phyloP scores from a whole-genome alignment of 2,113 vertebrate species.

The Ceyx cyanopectus region DNA sequence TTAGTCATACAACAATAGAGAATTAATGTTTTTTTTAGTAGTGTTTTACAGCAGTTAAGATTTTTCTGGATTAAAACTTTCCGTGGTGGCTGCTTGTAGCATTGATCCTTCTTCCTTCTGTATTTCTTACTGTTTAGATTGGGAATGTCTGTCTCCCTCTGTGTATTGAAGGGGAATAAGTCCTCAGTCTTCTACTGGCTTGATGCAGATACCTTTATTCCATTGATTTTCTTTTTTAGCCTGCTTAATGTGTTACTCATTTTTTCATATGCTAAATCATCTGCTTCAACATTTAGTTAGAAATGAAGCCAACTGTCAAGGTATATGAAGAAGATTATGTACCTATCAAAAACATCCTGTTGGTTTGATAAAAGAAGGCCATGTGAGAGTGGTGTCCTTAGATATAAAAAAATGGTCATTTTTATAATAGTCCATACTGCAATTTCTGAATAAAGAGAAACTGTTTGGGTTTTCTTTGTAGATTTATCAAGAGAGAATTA shows the following conservation, averaged over 20 bases:
- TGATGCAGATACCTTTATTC: neutral
- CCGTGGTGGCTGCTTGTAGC: neutral
- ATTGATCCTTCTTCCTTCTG: neutral
- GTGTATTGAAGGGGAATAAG: neutral
- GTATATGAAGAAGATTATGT: neutral
- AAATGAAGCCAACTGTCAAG: neutral
- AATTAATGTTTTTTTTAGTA: neutral
- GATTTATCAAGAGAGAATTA: slow-evolving; percentile 92
- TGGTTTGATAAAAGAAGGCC: neutral
- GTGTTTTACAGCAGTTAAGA: neutral
- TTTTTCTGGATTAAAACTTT: neutral
- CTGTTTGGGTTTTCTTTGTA: slow-evolving; percentile 32
- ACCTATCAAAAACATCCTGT: neutral
- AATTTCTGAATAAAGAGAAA: neutral
- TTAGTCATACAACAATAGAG: neutral
- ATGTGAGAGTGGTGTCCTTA: neutral
- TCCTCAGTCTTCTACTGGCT: neutral
- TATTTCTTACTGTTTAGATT: neutral
- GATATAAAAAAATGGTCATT: neutral
- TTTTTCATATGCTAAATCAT: neutral
- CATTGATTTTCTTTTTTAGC: neutral
- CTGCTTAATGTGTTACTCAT: neutral
- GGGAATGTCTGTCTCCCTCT: neutral
- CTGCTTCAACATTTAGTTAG: neutral
- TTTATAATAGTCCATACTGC: neutral